Conservation (phyloP, 2,797 vertebrate species). For the Tokudaia tokunoshimensis region DNA sequence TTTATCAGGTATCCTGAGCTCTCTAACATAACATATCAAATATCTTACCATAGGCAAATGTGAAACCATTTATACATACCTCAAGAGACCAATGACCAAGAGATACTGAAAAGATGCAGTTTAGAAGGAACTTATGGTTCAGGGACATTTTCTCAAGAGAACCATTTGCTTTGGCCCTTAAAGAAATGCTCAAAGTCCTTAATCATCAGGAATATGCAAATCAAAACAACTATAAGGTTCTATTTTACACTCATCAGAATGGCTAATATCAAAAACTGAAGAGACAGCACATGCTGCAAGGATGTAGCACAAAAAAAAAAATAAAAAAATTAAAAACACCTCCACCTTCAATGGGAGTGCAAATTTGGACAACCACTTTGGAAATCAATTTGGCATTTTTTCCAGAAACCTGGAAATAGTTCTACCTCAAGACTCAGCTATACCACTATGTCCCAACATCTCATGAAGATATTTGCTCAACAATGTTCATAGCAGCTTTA, state of each 20-base stretch:
- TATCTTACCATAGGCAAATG: constrained; percentile 7
- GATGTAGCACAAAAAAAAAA: neutral
- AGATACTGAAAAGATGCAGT: neutral
- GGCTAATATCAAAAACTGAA: neutral
- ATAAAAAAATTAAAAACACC: neutral
- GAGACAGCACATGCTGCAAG: neutral
- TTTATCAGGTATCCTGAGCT: constrained; percentile 33
- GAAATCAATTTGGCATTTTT: neutral
- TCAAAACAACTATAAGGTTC: neutral
- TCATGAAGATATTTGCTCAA: neutral
- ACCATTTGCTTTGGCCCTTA: neutral
- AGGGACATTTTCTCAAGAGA: constrained; percentile 24
- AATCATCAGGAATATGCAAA: neutral
- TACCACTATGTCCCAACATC: neutral
- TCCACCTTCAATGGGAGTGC: neutral
- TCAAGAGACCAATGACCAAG: constrained; percentile 31
- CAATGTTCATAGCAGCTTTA: neutral
- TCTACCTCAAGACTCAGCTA: neutral
- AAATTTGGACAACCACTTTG: neutral
- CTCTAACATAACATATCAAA: neutral
- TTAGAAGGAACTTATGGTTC: neutral
- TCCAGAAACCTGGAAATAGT: neutral
- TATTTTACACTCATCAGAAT: neutral
- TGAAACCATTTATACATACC: neutral
- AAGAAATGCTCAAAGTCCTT: neutral